Evolutionary conservation across 2,888 invertebrate genomes (phyloP).

Genomic region (Pandemis corylana): DNA sequence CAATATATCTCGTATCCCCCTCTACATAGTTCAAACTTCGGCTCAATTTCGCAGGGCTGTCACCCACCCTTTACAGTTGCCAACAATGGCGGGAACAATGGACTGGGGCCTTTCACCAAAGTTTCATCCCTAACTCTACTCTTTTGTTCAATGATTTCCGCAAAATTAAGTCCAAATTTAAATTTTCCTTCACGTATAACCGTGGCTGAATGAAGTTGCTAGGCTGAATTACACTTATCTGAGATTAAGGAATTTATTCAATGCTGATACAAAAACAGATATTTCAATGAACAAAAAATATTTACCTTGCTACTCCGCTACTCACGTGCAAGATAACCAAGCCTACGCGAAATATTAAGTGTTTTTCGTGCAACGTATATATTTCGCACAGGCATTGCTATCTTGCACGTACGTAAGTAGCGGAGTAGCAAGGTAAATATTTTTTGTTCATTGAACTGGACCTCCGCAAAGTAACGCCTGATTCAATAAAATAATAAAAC

Average conservation of each 20-base stretch:
- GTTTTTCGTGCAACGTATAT: too few species aligned
- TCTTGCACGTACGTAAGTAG: too few species aligned
- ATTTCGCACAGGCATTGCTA: too few species aligned
- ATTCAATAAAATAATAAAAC: too few species aligned
- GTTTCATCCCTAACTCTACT: slow-evolving; percentile 21
- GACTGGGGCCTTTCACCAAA: slow-evolving; percentile 4
- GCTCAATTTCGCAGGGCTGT: slow-evolving; percentile 26
- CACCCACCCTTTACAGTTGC: background rate
- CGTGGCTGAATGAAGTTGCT: background rate
- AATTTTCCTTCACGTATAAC: slow-evolving; percentile 13
- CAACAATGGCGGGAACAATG: slow-evolving; percentile 28
- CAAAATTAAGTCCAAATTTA: slow-evolving; percentile 24
- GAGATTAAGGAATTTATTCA: background rate
- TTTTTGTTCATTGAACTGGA: too few species aligned
- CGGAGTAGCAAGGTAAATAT: too few species aligned
- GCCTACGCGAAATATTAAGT: too few species aligned
- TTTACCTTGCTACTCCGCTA: too few species aligned
- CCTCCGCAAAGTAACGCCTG: too few species aligned
- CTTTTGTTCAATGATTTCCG: slow-evolving; percentile 30
- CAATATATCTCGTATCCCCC: background rate
- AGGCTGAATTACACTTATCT: background rate
- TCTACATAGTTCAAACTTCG: background rate
- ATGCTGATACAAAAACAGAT: background rate
- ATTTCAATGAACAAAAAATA: background rate
- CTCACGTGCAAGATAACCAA: too few species aligned